Conservation (phyloP, 2,113 vertebrate species). For the Dicerorhinus sumatrensis region DNA sequence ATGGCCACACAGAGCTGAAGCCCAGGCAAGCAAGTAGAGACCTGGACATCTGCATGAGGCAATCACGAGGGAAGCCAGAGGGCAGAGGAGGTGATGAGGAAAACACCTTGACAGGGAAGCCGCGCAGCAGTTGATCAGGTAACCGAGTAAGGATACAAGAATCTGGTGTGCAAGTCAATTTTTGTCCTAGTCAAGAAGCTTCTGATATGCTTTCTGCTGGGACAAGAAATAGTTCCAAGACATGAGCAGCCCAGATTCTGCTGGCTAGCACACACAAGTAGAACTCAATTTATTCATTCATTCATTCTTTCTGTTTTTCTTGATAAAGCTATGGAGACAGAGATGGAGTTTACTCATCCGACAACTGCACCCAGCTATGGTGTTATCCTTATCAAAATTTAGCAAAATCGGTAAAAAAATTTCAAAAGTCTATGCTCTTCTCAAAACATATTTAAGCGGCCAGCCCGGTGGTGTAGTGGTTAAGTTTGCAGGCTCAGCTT, state of each 20-base stretch:
- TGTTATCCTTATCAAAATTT: background rate
- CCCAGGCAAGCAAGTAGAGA: fast-evolving
- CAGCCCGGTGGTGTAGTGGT: no score
- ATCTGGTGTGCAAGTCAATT: background rate
- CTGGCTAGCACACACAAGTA: background rate
- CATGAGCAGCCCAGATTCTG: background rate
- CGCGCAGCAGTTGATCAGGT: background rate
- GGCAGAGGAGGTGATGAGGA: background rate
- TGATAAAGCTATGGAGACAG: background rate
- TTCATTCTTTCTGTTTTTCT: background rate
- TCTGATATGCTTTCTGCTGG: background rate
- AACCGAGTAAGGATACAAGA: background rate
- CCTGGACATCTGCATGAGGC: background rate
- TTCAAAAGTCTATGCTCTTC: background rate
- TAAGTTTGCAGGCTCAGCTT: no score
- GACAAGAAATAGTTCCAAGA: background rate
- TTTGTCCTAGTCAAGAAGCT: background rate
- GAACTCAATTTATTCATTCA: background rate
- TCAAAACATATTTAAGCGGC: background rate
- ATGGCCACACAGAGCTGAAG: background rate
- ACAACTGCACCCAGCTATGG: background rate
- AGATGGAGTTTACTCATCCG: background rate
- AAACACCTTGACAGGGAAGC: background rate
- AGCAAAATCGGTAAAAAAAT: background rate
- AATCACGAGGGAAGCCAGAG: background rate